Percentiles rank a stretch among this genome's conserved stretches.
Evolutionary conservation across 2,113 vertebrate species (phyloP).

Genomic region (Condylura cristata): DNA sequence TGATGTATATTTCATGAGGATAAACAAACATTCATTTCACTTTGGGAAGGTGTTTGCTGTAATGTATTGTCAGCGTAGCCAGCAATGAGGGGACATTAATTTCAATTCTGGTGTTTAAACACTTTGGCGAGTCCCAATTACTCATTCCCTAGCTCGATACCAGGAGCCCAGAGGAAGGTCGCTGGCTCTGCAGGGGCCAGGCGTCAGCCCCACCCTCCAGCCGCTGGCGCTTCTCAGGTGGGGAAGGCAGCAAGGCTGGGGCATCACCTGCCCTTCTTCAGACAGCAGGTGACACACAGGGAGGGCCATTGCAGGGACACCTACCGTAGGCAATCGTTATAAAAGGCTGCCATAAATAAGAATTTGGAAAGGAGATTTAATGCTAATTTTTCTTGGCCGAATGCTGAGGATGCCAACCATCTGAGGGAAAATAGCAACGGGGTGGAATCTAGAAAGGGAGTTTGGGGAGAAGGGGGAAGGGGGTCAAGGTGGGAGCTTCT

Average conservation of each 20-base stretch:
- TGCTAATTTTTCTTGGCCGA: not conserved
- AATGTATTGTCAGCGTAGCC: constrained; percentile 91
- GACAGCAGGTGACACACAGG: not conserved
- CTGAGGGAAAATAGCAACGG: not conserved
- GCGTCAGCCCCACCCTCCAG: not conserved
- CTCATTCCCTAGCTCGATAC: constrained; percentile 86
- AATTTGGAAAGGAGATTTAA: not conserved
- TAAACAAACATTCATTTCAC: constrained; percentile 96
- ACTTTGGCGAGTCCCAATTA: constrained; percentile 92
- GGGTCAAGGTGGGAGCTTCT: not conserved
- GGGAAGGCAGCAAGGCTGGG: not conserved
- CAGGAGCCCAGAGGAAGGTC: constrained; percentile 54
- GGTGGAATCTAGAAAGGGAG: not conserved
- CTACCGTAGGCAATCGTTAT: not conserved
- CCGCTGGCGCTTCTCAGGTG: not conserved
- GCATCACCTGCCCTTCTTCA: not conserved
- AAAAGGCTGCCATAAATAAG: not conserved
- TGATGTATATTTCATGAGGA: constrained; percentile 92
- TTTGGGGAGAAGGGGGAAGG: fast-evolving
- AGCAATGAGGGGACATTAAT: constrained; percentile 92
- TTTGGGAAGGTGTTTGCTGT: constrained; percentile 92
- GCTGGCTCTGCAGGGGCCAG: not conserved
- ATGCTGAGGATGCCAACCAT: not conserved
- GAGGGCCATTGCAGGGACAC: not conserved
- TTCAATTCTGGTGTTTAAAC: constrained; percentile 94